These are phyloP conservation scores for Beris morrisii DNA, from an alignment of 2,888 invertebrate genomes.

Conservation along the genomic window DNA sequence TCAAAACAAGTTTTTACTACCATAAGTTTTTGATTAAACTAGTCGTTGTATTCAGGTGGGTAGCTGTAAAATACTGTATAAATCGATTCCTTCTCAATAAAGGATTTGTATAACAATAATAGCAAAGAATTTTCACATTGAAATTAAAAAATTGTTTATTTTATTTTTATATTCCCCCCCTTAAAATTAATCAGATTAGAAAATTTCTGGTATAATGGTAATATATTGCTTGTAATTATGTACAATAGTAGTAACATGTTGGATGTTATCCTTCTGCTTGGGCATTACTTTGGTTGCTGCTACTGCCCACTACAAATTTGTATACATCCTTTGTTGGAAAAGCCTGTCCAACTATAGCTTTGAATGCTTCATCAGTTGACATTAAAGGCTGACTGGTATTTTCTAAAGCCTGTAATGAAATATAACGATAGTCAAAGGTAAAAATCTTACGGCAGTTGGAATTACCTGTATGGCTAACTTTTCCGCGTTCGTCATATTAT, in stretches of 20 bases:
- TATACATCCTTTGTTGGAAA: conserved; percentile 15
- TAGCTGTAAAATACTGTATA: not conserved
- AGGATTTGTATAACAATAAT: no score
- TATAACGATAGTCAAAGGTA: conserved; percentile 5
- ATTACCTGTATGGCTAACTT: conserved; percentile 50
- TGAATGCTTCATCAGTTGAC: conserved; percentile 55
- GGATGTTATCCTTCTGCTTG: not conserved
- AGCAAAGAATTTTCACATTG: no score
- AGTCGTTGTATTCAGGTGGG: conserved; percentile 12
- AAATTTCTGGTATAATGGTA: no score
- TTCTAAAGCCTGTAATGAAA: conserved; percentile 47
- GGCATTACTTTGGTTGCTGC: not conserved
- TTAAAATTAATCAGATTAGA: no score
- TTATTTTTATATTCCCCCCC: no score
- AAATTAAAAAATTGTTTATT: no score
- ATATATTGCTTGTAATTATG: no score
- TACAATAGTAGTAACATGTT: no score
- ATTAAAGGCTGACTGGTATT: conserved; percentile 52
- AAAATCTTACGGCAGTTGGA: not conserved
- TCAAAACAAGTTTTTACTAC: conserved; percentile 23
- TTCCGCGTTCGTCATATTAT: conserved; percentile 52
- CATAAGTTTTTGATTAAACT: conserved; percentile 28
- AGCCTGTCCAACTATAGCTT: conserved; percentile 53
- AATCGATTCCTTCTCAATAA: no score
- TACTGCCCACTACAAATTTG: not conserved